A percentile compares a stretch with the other conserved stretches of the same genome.
These are phyloP conservation scores for Parambassis ranga DNA, from an alignment of 2,797 vertebrate genomes.

Conservation along the genomic window DNA sequence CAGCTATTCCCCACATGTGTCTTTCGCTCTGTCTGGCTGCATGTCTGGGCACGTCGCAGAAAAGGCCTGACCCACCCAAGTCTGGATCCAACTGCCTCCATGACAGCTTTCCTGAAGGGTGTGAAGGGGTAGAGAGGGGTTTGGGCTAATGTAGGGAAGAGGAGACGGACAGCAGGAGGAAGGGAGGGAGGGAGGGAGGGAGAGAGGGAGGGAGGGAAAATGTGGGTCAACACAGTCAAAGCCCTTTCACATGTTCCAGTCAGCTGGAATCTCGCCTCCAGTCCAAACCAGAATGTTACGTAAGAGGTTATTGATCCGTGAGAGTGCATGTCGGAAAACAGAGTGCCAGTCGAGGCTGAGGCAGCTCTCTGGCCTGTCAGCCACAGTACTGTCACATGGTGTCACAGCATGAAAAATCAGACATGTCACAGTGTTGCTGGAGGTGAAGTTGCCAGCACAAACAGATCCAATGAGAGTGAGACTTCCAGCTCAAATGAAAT, in stretches of 20 bases:
- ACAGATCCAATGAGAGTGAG: conserved; percentile 2
- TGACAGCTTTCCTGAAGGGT: conserved; percentile 41
- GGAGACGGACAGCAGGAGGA: conserved; percentile 17
- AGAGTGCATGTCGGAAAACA: conserved; percentile 54
- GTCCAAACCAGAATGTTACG: conserved; percentile 77
- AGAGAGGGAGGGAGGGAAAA: conserved; percentile 63
- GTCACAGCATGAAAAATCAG: conserved; percentile 38
- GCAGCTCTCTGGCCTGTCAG: conserved; percentile 36
- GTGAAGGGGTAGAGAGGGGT: conserved; percentile 47
- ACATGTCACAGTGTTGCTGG: conserved; percentile 28
- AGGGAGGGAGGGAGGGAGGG: conserved; percentile 25
- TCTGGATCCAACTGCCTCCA: conserved; percentile 51
- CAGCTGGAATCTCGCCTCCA: conserved; percentile 80
- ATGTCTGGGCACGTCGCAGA: conserved; percentile 46
- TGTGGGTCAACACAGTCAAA: conserved; percentile 80
- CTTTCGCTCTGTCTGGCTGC: conserved; percentile 42
- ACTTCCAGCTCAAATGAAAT: conserved; percentile 15
- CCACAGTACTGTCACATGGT: conserved; percentile 48
- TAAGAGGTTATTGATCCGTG: conserved; percentile 80
- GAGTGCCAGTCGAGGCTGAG: conserved; percentile 42
- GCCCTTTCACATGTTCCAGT: conserved; percentile 79
- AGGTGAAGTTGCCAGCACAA: conserved; percentile 11
- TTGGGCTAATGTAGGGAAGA: conserved; percentile 39
- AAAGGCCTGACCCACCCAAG: conserved; percentile 52
- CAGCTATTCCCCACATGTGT: conserved; percentile 39